phyloP scores from a whole-genome alignment of 1,140 invertebrate genomes.

The Oreohelix idahoensis region DNA sequence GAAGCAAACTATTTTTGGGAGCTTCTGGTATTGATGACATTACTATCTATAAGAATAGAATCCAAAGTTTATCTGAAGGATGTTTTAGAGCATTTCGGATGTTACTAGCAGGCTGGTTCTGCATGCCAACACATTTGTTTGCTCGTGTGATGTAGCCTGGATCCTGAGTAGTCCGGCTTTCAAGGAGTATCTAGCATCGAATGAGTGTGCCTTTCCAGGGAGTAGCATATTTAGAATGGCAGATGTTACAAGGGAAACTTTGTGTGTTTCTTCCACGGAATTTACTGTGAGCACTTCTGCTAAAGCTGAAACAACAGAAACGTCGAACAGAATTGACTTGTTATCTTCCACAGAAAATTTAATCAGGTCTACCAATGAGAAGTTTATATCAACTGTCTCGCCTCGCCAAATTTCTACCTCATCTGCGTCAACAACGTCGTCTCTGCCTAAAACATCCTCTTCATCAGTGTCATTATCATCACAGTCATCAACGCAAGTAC shows the following conservation, averaged over 20 bases:
- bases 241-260: neutral
- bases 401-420: neutral
- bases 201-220: constrained; percentile 2
- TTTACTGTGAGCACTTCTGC: neutral
- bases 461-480: constrained; percentile 1
- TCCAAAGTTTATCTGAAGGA: neutral
- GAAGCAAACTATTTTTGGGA: neutral
- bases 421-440: neutral
- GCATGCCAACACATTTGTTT: constrained; percentile 3
- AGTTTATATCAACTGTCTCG: too few species aligned
- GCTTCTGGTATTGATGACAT: neutral
- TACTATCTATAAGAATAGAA: neutral
- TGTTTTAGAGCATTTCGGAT: neutral
- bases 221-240: neutral
- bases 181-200: neutral
- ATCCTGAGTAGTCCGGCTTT: neutral
- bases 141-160: constrained; percentile 31
- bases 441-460: neutral
- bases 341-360: neutral
- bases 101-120: neutral
- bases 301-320: neutral
- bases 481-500: neutral
- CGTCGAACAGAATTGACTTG: neutral
- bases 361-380: neutral
- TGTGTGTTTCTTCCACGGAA: neutral